These are phyloP conservation scores for Ptychobarbus kaznakovi DNA, from an alignment of 2,797 vertebrate species.

Conservation along the genomic window DNA sequence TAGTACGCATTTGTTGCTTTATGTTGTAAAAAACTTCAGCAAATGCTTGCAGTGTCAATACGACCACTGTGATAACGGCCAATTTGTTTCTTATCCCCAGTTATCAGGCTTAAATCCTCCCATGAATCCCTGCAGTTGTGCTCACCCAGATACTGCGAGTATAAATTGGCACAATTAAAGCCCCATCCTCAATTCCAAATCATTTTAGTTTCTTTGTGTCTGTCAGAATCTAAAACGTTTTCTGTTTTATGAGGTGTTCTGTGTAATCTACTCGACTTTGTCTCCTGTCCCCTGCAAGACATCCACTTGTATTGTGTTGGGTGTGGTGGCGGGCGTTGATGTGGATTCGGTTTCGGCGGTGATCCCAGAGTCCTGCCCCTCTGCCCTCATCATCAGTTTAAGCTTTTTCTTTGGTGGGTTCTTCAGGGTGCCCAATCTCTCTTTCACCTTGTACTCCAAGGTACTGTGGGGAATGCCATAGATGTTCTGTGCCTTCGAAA, in stretches of 20 bases:
- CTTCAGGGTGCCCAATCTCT: constrained; percentile 99
- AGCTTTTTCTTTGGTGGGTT: constrained; percentile 99
- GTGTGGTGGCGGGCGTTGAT: constrained; percentile 66
- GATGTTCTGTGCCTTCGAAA: constrained; percentile 99
- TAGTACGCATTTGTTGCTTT: constrained; percentile 73
- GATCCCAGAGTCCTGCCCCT: constrained; percentile 82
- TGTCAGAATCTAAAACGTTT: constrained; percentile 67
- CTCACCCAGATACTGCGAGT: constrained; percentile 95
- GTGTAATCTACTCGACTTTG: constrained; percentile 82
- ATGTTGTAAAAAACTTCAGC: constrained; percentile 73
- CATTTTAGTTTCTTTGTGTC: constrained; percentile 64
- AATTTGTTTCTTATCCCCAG: constrained; percentile 68
- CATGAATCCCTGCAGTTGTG: constrained; percentile 88
- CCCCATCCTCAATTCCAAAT: constrained; percentile 75
- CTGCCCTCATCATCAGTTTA: constrained; percentile 94
- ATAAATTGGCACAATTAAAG: constrained; percentile 95
- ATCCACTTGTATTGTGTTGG: constrained; percentile 76
- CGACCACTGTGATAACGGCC: constrained; percentile 67
- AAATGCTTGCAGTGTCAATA: constrained; percentile 68
- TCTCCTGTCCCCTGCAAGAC: constrained; percentile 87
- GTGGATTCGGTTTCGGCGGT: constrained; percentile 89
- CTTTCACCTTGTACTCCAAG: constrained; percentile 99
- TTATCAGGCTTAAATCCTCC: constrained; percentile 70
- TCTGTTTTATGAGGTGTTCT: constrained; percentile 58
- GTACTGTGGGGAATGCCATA: constrained; percentile 99